Conservation (phyloP, 2,113 vertebrate species). For the Crotalus tigris region DNA sequence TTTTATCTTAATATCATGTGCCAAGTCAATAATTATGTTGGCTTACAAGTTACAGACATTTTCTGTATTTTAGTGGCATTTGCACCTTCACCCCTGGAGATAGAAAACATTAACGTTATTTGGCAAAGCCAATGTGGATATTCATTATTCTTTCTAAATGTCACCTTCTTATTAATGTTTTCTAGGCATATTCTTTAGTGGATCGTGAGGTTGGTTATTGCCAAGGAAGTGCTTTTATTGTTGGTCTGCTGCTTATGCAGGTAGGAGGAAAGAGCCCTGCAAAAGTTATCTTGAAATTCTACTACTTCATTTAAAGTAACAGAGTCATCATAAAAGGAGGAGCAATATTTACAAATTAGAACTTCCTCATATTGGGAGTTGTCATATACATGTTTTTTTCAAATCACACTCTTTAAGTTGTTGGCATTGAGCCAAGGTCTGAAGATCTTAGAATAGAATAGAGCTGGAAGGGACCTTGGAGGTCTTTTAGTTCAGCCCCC, state of each 20-base stretch:
- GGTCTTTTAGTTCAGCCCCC: no score
- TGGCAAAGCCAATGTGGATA: neutral
- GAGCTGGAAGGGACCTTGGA: no score
- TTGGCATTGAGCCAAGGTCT: neutral
- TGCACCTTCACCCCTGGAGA: neutral
- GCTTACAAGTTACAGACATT: neutral
- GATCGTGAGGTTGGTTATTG: constrained; percentile 98
- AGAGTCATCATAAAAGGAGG: neutral
- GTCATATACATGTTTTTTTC: neutral
- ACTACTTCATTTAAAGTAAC: neutral
- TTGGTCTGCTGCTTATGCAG: constrained; percentile 98
- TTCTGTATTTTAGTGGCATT: neutral
- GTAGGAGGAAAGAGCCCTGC: constrained; percentile 72
- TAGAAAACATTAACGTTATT: neutral
- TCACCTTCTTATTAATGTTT: constrained; percentile 49
- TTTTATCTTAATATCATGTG: no score
- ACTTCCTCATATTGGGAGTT: neutral
- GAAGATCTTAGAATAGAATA: no score
- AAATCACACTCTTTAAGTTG: neutral
- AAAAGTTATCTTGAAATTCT: neutral
- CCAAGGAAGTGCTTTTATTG: constrained; percentile 98
- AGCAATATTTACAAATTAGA: neutral
- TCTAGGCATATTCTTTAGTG: constrained; percentile 95
- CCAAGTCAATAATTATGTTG: no score
- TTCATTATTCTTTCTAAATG: neutral